Evolutionary conservation across 2,113 vertebrate species (phyloP).

Genomic region (Monopterus albus): DNA sequence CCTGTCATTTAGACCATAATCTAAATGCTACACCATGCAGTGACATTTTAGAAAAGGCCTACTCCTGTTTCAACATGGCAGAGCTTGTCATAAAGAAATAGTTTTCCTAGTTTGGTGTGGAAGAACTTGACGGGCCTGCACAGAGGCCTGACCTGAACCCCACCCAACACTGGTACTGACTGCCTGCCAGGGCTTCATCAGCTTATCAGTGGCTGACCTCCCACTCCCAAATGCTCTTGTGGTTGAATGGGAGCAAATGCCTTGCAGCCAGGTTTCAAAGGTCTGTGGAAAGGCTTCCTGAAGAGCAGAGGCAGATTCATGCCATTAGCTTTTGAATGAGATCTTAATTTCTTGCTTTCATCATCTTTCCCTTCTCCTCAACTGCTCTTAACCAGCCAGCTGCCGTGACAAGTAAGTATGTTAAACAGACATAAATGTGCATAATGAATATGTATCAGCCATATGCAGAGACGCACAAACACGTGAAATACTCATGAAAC

Average conservation of each 20-base stretch:
- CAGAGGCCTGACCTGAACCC: not conserved
- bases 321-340: no score
- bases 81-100: no score
- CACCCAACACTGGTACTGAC: not conserved
- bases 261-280: not conserved
- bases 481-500: constrained; percentile 33
- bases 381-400: constrained; percentile 1
- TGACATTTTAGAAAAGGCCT: not conserved
- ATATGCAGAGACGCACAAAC: not conserved
- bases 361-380: not conserved
- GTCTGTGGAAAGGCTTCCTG: not conserved
- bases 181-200: not conserved
- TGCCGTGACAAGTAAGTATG: constrained; percentile 11
- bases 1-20: not conserved
- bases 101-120: no score
- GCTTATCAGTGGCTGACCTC: not conserved
- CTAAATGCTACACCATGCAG: not conserved
- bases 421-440: constrained; percentile 9
- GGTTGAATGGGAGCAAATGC: not conserved
- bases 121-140: not conserved
- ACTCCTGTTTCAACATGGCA: not conserved
- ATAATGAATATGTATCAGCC: constrained; percentile 1
- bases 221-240: not conserved
- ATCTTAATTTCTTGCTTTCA: no score
- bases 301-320: no score